Evolutionary conservation across 2,888 invertebrate species (phyloP).

Genomic region (Patella caerulea): DNA sequence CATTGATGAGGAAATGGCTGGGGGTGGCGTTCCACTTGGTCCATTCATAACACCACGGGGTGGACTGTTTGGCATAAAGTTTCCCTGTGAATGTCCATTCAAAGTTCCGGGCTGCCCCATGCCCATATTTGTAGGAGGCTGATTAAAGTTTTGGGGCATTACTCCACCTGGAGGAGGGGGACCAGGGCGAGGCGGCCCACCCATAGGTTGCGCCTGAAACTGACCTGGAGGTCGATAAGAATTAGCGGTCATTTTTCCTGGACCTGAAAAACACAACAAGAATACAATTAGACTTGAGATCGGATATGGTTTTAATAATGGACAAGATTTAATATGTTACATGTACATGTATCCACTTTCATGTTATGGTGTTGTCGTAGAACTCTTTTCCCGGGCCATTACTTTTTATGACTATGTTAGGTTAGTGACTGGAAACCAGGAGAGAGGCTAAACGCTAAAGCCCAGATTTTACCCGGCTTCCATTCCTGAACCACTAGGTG

Average conservation of each 20-base stretch:
- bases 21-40: not conserved
- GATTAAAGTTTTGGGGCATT: not conserved
- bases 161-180: slow-evolving; percentile 3
- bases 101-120: not conserved
- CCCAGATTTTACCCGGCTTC: no score
- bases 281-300: no score
- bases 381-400: no score
- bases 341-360: not conserved
- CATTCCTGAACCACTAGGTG: no score
- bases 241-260: slow-evolving; percentile 11
- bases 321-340: not conserved
- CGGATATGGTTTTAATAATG: not conserved
- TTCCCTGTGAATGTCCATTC: not conserved
- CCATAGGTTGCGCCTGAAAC: not conserved
- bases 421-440: no score
- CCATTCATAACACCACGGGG: not conserved
- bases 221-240: slow-evolving; percentile 21
- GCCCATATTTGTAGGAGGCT: not conserved
- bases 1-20: no score
- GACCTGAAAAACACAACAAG: not conserved
- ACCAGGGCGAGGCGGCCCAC: not conserved
- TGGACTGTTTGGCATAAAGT: not conserved
- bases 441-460: no score
- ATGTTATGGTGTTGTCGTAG: no score
- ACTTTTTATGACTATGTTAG: no score